Evolutionary conservation across 2,113 vertebrate genomes (phyloP).

Genomic region (Chionodraco myersi): DNA sequence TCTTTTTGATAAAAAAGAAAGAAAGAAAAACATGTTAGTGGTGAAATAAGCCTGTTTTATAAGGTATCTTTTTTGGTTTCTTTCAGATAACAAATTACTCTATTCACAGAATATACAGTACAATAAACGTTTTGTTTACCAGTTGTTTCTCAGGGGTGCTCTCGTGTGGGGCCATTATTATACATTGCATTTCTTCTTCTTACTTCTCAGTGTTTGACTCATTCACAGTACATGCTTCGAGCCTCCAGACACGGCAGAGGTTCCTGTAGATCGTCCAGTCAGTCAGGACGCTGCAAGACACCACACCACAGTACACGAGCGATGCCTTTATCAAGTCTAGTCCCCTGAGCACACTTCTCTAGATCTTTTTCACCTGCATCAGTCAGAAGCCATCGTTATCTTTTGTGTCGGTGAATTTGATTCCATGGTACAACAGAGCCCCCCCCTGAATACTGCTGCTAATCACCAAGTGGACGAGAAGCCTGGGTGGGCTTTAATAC

Average conservation of each 20-base stretch:
- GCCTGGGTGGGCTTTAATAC: slow-evolving; percentile 66
- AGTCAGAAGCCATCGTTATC: slow-evolving; percentile 27
- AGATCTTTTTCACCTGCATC: slow-evolving; percentile 24
- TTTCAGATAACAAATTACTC: slow-evolving; percentile 76
- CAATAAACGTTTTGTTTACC: slow-evolving; percentile 63
- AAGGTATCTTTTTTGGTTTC: slow-evolving; percentile 75
- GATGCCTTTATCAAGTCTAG: slow-evolving; percentile 30
- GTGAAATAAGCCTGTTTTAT: slow-evolving; percentile 62
- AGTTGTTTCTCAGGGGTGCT: slow-evolving; percentile 39
- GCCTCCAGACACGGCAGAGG: slow-evolving; percentile 34
- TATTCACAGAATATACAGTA: slow-evolving; percentile 82
- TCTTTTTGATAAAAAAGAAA: slow-evolving; percentile 32
- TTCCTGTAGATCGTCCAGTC: slow-evolving; percentile 32
- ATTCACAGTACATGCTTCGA: slow-evolving; percentile 72
- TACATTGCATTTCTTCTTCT: slow-evolving; percentile 34
- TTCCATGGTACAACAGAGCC: slow-evolving; percentile 44
- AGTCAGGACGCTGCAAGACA: slow-evolving; percentile 46
- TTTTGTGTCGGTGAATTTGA: slow-evolving; percentile 22
- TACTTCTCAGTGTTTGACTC: slow-evolving; percentile 79
- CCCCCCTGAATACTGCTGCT: slow-evolving; percentile 60
- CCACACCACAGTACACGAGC: slow-evolving; percentile 43
- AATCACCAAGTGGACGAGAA: slow-evolving; percentile 42
- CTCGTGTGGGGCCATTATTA: slow-evolving; percentile 31
- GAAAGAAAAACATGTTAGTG: slow-evolving; percentile 35
- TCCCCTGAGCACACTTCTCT: slow-evolving; percentile 40